Percentiles rank a stretch among this genome's conserved stretches.
phyloP scores from a whole-genome alignment of 1,140 invertebrate genomes.

The Cecropterus lyciades region DNA sequence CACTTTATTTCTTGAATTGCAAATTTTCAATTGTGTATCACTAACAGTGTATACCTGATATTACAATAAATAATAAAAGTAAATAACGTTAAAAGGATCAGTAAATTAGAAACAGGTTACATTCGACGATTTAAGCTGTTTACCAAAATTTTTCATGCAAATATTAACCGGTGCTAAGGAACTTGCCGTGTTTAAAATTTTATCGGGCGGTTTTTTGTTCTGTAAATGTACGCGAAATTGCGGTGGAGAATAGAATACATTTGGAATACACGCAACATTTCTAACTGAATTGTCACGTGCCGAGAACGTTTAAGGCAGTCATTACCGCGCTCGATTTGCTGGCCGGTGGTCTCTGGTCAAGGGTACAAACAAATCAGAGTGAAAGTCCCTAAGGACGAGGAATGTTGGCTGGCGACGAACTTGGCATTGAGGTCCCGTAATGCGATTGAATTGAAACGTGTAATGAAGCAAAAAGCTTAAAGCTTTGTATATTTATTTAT shows the following conservation, averaged over 20 bases:
- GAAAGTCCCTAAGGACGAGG: constrained; percentile 48
- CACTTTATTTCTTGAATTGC: too few species aligned
- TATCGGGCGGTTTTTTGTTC: too few species aligned
- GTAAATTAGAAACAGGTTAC: too few species aligned
- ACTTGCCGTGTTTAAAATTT: too few species aligned
- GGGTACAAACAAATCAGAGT: constrained; percentile 71
- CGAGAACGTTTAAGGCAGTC: constrained; percentile 24
- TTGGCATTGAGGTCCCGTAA: constrained; percentile 66
- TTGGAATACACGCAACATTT: constrained; percentile 7
- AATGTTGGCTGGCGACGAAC: constrained; percentile 48
- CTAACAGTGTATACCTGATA: too few species aligned
- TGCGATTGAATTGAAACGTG: constrained; percentile 57
- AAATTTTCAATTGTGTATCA: too few species aligned
- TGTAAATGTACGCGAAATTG: neutral
- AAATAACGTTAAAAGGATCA: too few species aligned
- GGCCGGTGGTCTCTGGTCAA: constrained; percentile 54
- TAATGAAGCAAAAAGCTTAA: constrained; percentile 48
- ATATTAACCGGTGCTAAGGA: too few species aligned
- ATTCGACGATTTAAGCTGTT: too few species aligned
- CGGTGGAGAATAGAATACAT: constrained; percentile 20
- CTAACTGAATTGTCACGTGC: constrained; percentile 31
- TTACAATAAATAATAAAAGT: too few species aligned
- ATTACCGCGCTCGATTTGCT: constrained; percentile 36
- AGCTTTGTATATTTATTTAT: too few species aligned
- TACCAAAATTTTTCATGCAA: too few species aligned